Evolutionary conservation across 2,113 vertebrate genomes (phyloP), one percentile per base, ranked within the genome.

Genomic region (Zeus faber): DNA sequence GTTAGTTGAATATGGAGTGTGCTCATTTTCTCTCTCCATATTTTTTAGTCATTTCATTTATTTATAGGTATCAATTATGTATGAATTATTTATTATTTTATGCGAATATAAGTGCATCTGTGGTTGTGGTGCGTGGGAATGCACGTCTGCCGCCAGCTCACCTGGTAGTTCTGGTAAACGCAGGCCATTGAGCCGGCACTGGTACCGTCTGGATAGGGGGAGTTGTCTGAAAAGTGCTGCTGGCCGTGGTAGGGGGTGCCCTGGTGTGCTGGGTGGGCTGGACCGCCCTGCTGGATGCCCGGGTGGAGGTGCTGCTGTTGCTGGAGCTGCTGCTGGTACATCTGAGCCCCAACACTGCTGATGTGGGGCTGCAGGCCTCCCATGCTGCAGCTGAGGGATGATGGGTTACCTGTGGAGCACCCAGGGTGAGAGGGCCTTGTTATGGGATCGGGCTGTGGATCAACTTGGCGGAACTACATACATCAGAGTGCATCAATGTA

Each of bases 131-230:
- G 35, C 16, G 37, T 6, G 2, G 14, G 37, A 5, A 3, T 40
- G 37, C 37, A 40, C 1, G 11, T 4, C 3, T 41, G 40, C 25
- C 26, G 11, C 39, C 1, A 6, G 27, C 26, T 46, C 43, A 99
- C 95, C 95, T 98, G 96, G 84, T 97, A 97, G 72, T 93, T 96
- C 76, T 95, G 96, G 87, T 97, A 98, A 63, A 96, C 89, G 88
- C 94, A 98, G 17, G 93, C 89, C 94, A 98, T 92, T 70, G 92
- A 91, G 82, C 91, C 88, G 7, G 90, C 83, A 37, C 65, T 67
- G 58, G n/a, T 92, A 83, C 77, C 84, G 62, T 93, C 86, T 48
- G 92, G 70, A 63, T 91, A 94, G 48, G 91, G 79, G 33, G 89
- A 70, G 55, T 90, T 75, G 27, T 93, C 81, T 33, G 92, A 58